Evolutionary conservation across 2,888 invertebrate species (phyloP).

Genomic region (Caenorhabditis panamensis): DNA sequence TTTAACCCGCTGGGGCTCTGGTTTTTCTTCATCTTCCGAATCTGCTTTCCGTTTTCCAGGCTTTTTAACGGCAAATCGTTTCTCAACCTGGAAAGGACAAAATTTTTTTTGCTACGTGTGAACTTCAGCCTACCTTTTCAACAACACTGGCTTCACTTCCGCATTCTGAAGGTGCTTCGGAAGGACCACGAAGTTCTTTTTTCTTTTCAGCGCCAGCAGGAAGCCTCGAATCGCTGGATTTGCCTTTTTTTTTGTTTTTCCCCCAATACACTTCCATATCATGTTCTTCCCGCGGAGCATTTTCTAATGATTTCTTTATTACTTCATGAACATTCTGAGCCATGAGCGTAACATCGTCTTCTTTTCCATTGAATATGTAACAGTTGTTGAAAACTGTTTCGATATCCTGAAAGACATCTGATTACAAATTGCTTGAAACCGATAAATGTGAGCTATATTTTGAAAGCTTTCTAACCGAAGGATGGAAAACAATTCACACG

Average conservation of each 20-base stretch:
- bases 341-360: conserved; percentile 63
- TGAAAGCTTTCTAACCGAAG: conserved; percentile 18
- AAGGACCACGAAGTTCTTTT: conserved; percentile 24
- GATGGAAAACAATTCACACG: no score
- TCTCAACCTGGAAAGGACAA: conserved; percentile 27
- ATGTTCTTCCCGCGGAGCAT: conserved; percentile 40
- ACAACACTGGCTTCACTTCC: conserved; percentile 36
- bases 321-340: conserved; percentile 62
- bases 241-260: conserved; percentile 49
- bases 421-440: neutral
- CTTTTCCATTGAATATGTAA: conserved; percentile 90
- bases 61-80: conserved; percentile 24
- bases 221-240: neutral
- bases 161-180: conserved; percentile 51
- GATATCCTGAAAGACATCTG: conserved; percentile 87
- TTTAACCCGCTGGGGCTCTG: conserved; percentile 37
- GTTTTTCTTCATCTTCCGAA: conserved; percentile 52
- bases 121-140: conserved; percentile 14
- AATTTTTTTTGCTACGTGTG: no score
- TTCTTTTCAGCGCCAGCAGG: conserved; percentile 15
- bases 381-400: conserved; percentile 98
- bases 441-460: neutral
- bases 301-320: conserved; percentile 51
- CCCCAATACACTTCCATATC: conserved; percentile 53
- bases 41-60: conserved; percentile 54